A percentile compares a stretch with the other conserved stretches of the same genome.
These are phyloP conservation scores for Xylocopa sonorina DNA, from an alignment of 1,140 invertebrate species.

Conservation along the genomic window DNA sequence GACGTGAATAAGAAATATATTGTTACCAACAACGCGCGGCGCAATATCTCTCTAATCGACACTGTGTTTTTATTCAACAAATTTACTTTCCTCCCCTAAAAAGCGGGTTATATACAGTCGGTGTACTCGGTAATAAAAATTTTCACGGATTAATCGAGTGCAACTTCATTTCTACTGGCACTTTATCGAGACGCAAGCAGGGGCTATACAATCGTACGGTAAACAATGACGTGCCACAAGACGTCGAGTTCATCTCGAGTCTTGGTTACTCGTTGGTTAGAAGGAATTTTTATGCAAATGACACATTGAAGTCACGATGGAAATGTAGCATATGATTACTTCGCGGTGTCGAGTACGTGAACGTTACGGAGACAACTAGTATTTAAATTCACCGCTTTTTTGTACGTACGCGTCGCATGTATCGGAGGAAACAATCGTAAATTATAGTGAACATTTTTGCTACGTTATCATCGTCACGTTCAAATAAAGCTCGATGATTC, in stretches of 20 bases:
- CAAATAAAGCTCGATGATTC: constrained; percentile 37
- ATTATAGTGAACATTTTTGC: constrained; percentile 38
- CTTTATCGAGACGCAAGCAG: background rate
- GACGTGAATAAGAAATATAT: constrained; percentile 32
- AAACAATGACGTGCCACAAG: constrained; percentile 1
- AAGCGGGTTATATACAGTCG: background rate
- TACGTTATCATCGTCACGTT: constrained; percentile 43
- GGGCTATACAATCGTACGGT: background rate
- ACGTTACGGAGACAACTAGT: background rate
- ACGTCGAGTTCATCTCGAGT: background rate
- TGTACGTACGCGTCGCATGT: background rate
- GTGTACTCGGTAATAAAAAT: background rate
- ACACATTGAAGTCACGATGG: background rate
- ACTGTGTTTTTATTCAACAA: background rate
- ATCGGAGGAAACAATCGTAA: background rate
- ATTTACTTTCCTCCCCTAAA: background rate
- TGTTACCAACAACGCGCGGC: constrained; percentile 1
- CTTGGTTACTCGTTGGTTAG: background rate
- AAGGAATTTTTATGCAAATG: constrained; percentile 23
- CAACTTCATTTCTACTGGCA: background rate
- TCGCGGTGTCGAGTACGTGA: background rate
- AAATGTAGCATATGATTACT: constrained; percentile 8
- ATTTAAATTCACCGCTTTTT: background rate
- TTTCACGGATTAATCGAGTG: background rate
- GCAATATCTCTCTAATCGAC: background rate